phyloP scores from a whole-genome alignment of 2,797 vertebrate species.

The Silurus lanzhouensis region DNA sequence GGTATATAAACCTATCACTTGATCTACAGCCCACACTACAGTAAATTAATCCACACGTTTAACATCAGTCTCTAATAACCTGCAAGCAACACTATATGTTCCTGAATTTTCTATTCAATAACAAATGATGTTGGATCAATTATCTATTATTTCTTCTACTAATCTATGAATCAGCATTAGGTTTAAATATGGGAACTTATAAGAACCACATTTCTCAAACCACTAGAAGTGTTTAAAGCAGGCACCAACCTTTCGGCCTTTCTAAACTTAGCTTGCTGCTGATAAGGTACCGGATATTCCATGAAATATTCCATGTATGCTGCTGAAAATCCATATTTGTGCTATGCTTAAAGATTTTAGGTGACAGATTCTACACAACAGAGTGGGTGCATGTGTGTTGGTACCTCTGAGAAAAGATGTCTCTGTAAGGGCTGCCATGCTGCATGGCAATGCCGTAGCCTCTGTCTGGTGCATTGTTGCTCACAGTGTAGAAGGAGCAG shows the following conservation, averaged over 20 bases:
- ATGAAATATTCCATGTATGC: neutral
- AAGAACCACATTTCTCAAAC: neutral
- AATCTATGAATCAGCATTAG: neutral
- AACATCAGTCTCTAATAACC: neutral
- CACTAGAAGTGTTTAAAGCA: neutral
- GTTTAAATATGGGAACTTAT: neutral
- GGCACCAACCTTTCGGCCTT: neutral
- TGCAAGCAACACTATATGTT: neutral
- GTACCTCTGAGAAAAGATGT: constrained; percentile 98
- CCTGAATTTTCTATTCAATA: neutral
- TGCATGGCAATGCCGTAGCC: constrained; percentile 97
- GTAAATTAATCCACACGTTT: neutral
- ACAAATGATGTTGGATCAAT: neutral
- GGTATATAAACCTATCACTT: neutral
- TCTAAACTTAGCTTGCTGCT: neutral
- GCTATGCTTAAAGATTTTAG: neutral
- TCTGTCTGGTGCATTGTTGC: constrained; percentile 87
- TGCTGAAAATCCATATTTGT: constrained; percentile 23
- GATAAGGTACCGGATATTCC: neutral
- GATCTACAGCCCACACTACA: neutral
- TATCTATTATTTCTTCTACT: neutral
- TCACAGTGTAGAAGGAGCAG: constrained; percentile 92
- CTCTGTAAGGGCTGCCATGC: constrained; percentile 95
- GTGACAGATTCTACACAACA: neutral
- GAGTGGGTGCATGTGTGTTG: constrained; percentile 22